These are phyloP conservation scores for Geophilus truncorum DNA, from an alignment of 2,888 invertebrate genomes.

Conservation along the genomic window DNA sequence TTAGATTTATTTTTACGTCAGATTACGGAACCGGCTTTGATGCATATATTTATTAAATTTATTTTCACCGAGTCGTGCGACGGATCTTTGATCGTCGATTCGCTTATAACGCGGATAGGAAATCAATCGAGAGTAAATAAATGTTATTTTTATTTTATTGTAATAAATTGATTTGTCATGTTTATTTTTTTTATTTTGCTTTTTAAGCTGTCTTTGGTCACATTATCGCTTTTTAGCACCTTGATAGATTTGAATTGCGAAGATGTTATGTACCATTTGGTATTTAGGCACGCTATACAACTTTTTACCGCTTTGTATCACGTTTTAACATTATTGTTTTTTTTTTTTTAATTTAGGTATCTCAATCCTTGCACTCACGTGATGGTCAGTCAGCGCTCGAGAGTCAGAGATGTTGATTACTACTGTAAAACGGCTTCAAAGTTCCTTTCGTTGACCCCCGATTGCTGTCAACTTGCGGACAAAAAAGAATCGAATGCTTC, in stretches of 20 bases:
- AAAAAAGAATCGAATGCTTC: conserved; percentile 45
- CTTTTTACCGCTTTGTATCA: background rate
- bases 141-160: conserved; percentile 30
- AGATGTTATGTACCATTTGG: conserved; percentile 87
- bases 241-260: conserved; percentile 88
- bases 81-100: conserved; percentile 72
- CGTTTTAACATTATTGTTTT: background rate
- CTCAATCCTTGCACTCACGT: conserved; percentile 74
- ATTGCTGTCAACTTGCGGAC: conserved; percentile 49
- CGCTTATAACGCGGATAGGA: conserved; percentile 71
- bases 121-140: conserved; percentile 64
- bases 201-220: conserved; percentile 65
- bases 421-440: conserved; percentile 69
- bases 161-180: background rate
- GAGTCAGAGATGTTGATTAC: conserved; percentile 65
- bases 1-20: conserved; percentile 84
- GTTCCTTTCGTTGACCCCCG: conserved; percentile 68
- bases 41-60: conserved; percentile 78
- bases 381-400: conserved; percentile 70
- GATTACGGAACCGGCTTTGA: conserved; percentile 74
- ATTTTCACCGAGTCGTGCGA: conserved; percentile 73
- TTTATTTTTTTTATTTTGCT: background rate
- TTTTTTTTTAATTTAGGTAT: conserved; percentile 56
- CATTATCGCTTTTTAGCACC: conserved; percentile 83
- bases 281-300: conserved; percentile 57